phyloP scores from a whole-genome alignment of 2,888 invertebrate genomes.

The Halictus ligatus region DNA sequence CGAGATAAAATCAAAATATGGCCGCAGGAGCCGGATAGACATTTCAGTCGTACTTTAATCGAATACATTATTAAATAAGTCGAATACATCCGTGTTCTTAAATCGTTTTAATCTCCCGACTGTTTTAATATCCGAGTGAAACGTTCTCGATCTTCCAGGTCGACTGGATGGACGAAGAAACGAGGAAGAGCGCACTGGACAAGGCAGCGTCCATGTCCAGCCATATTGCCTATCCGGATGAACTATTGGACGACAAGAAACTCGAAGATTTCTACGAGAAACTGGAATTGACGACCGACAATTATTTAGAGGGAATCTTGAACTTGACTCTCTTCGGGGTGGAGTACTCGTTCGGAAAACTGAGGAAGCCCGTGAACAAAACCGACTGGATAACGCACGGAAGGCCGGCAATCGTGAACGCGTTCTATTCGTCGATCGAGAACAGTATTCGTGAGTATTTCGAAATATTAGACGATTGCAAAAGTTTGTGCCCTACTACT shows the following conservation, averaged over 20 bases:
- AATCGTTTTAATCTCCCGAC: background rate
- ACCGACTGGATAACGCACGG: conserved; percentile 86
- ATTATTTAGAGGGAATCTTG: conserved; percentile 85
- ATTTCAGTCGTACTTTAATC: background rate
- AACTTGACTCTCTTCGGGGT: conserved; percentile 85
- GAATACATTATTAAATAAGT: too few species aligned
- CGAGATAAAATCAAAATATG: background rate
- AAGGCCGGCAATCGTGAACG: conserved; percentile 85
- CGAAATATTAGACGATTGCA: background rate
- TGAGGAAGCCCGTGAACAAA: conserved; percentile 85
- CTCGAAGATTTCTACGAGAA: conserved; percentile 91
- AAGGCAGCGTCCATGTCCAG: conserved; percentile 94
- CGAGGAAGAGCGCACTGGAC: conserved; percentile 90
- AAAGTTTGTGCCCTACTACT: background rate
- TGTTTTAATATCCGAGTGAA: too few species aligned
- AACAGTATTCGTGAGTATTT: conserved; percentile 86
- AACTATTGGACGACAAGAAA: conserved; percentile 92
- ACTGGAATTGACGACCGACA: conserved; percentile 83
- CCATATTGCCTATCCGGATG: conserved; percentile 97
- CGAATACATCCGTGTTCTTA: too few species aligned
- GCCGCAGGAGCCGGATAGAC: background rate
- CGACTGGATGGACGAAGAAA: conserved; percentile 97
- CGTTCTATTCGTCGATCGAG: conserved; percentile 85
- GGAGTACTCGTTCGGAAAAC: conserved; percentile 85
- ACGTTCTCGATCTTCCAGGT: conserved; percentile 81